Evolutionary conservation across 2,797 vertebrate species (phyloP).

Genomic region (Choloepus didactylus): DNA sequence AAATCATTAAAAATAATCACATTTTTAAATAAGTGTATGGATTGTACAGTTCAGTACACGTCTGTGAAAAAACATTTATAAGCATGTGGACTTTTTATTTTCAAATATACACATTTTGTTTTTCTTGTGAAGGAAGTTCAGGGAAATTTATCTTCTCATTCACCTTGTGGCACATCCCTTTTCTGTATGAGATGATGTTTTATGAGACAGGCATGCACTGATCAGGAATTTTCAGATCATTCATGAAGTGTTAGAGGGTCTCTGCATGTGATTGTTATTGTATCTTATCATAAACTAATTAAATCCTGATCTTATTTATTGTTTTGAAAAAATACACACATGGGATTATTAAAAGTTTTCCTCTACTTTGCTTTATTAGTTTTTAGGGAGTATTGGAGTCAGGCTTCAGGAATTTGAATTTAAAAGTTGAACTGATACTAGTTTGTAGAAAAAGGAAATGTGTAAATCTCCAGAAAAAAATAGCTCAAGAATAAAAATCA

Average conservation of each 20-base stretch:
- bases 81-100: constrained; percentile 26
- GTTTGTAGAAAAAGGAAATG: neutral
- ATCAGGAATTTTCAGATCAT: neutral
- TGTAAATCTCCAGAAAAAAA: neutral
- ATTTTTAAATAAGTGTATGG: constrained; percentile 78
- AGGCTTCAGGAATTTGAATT: neutral
- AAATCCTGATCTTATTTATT: neutral
- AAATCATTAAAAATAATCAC: constrained; percentile 83
- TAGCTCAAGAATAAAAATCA: neutral
- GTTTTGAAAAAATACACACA: neutral
- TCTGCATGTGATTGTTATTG: neutral
- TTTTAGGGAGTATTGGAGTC: neutral
- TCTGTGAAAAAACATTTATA: neutral
- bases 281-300: neutral
- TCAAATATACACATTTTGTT: neutral
- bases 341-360: neutral
- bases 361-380: neutral
- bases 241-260: neutral
- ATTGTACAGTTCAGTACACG: constrained; percentile 67
- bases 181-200: neutral
- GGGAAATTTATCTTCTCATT: neutral
- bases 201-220: neutral
- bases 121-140: neutral
- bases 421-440: neutral
- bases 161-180: neutral